Conservation (phyloP, 2,113 vertebrate species). For the Podilymbus podiceps region DNA sequence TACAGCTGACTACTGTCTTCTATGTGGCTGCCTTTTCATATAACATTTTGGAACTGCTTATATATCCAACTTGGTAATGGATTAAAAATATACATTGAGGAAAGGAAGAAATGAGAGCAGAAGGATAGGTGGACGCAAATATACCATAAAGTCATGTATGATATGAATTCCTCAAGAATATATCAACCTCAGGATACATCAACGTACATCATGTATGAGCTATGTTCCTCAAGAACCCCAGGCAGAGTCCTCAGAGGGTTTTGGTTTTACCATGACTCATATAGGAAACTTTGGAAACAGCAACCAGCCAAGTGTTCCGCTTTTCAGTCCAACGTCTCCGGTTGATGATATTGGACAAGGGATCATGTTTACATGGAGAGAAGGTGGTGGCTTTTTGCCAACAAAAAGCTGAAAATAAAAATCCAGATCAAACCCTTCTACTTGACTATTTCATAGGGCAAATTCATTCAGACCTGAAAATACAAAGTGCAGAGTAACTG, state of each 20-base stretch:
- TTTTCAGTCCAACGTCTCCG: background rate
- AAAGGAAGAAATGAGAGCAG: background rate
- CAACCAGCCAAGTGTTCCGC: background rate
- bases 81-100: background rate
- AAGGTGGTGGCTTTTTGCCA: background rate
- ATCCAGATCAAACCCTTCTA: background rate
- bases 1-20: background rate
- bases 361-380: background rate
- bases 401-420: background rate
- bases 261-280: background rate
- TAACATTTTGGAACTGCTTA: background rate
- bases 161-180: too few relatives aligned
- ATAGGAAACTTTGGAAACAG: background rate
- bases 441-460: background rate
- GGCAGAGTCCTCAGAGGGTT: background rate
- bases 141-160: background rate
- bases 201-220: too few relatives aligned
- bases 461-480: background rate
- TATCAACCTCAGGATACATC: too few relatives aligned
- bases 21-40: background rate
- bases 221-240: background rate
- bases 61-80: background rate
- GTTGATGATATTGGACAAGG: background rate
- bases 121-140: background rate
- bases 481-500: background rate